Evolutionary conservation across 2,113 vertebrate species (phyloP).

Genomic region (Nanger granti): DNA sequence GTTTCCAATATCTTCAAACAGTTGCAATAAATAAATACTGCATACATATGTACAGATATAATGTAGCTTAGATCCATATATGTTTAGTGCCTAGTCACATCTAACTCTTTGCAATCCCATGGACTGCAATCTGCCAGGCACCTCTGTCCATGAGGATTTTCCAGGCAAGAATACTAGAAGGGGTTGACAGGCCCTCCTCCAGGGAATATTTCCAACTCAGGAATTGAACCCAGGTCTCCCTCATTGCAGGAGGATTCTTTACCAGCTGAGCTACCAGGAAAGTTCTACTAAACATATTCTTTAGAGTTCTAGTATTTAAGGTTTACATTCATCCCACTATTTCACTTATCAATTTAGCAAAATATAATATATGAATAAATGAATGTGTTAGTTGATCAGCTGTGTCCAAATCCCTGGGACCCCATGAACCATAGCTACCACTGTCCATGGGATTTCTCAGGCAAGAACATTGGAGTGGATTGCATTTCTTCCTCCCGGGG

Average conservation of each 20-base stretch:
- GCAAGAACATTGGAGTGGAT: neutral
- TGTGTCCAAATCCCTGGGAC: neutral
- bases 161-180: neutral
- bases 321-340: neutral
- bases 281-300: neutral
- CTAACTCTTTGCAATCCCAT: neutral
- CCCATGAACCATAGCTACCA: neutral
- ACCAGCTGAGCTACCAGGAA: neutral
- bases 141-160: neutral
- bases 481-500: neutral
- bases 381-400: neutral
- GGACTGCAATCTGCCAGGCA: neutral
- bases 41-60: neutral
- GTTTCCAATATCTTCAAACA: neutral
- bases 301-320: neutral
- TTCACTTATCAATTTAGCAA: slow-evolving; percentile 10
- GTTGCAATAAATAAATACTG: neutral
- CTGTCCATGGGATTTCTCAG: neutral
- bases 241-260: neutral
- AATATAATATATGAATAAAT: neutral
- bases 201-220: neutral
- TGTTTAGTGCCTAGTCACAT: accelerated
- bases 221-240: neutral
- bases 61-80: neutral
- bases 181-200: neutral